phyloP scores from a whole-genome alignment of 2,113 vertebrate genomes.

The Tachysurus fulvidraco region DNA sequence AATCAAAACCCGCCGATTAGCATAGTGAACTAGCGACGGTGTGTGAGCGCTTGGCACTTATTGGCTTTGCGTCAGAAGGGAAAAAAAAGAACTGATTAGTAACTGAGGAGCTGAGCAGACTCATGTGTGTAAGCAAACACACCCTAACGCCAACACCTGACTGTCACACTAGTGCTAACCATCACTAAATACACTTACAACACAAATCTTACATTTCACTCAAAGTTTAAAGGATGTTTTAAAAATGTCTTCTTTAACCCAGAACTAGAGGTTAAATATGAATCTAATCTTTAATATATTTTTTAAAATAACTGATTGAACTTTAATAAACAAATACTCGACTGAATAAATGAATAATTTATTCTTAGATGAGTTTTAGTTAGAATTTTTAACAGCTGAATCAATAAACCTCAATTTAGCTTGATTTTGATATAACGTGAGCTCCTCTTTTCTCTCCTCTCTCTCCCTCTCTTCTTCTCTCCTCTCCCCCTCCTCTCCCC shows the following conservation, averaged over 20 bases:
- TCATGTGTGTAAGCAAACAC: background rate
- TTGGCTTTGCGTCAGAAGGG: background rate
- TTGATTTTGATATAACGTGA: background rate
- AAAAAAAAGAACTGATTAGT: background rate
- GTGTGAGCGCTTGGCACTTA: background rate
- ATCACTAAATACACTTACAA: background rate
- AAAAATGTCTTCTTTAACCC: background rate
- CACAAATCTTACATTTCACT: accelerated
- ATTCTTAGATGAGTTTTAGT: background rate
- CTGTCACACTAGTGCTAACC: background rate
- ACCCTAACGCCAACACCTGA: no score
- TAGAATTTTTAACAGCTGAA: no score
- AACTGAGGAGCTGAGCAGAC: background rate
- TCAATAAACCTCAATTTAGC: no score
- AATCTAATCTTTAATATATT: background rate
- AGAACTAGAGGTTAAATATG: background rate
- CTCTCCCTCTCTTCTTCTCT: no score
- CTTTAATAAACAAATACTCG: background rate
- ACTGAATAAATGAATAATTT: background rate
- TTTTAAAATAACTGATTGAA: background rate
- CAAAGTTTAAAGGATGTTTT: background rate
- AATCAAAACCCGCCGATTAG: background rate
- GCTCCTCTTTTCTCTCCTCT: background rate
- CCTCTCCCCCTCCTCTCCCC: no score
- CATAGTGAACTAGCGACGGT: background rate